Evolutionary conservation across 2,888 invertebrate genomes (phyloP).

Genomic region (Dolomedes plantarius): DNA sequence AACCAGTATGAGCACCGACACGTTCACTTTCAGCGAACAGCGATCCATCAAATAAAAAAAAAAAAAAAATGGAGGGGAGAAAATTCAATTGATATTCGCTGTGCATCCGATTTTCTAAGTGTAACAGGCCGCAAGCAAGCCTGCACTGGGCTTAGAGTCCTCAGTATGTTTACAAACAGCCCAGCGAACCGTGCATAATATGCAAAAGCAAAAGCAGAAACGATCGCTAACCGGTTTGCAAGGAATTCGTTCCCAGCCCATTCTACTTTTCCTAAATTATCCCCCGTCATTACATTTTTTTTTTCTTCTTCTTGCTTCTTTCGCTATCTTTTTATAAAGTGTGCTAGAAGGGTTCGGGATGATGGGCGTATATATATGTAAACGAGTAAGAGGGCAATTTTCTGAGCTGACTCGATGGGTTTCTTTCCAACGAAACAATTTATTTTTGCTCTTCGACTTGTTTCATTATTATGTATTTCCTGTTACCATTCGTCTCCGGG

Average conservation of each 20-base stretch:
- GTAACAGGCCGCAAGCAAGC: background rate
- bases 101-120: background rate
- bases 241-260: constrained; percentile 14
- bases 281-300: background rate
- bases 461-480: background rate
- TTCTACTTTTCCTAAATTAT: constrained; percentile 4
- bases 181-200: background rate
- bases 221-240: background rate
- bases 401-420: background rate
- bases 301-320: background rate
- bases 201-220: background rate
- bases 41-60: background rate
- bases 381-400: background rate
- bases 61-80: background rate
- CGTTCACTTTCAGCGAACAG: background rate
- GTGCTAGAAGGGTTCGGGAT: background rate
- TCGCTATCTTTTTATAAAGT: background rate
- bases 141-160: background rate
- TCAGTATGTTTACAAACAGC: constrained; percentile 12
- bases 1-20: background rate
- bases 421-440: background rate
- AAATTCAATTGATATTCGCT: background rate
- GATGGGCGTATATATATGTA: background rate
- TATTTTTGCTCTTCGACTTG: background rate
- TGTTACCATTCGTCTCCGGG: background rate